These are phyloP conservation scores for Sebastes taczanowskii DNA, from an alignment of 2,797 vertebrate species.

Conservation along the genomic window DNA sequence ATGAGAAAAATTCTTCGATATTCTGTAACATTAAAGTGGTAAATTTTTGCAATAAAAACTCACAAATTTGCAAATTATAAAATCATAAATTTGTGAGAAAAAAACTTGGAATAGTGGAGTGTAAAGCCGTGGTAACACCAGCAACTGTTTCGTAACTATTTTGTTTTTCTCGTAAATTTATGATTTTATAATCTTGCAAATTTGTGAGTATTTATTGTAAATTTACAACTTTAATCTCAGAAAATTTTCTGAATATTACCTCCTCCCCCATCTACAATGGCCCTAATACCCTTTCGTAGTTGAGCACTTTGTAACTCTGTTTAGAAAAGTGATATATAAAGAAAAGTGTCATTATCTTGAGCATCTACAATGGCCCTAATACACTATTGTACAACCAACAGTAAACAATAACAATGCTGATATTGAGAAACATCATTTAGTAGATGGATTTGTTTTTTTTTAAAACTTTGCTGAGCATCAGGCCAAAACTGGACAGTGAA, in stretches of 20 bases:
- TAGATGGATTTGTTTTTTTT: background rate
- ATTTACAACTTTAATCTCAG: background rate
- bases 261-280: no score
- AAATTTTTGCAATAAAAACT: no score
- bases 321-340: no score
- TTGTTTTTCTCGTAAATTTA: background rate
- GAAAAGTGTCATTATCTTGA: no score
- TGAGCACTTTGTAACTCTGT: no score
- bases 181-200: background rate
- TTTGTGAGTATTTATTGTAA: background rate
- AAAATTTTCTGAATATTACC: background rate
- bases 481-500: background rate
- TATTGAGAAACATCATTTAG: background rate
- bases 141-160: no score
- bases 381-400: background rate
- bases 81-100: background rate
- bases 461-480: no score
- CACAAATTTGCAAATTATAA: background rate
- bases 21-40: no score
- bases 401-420: background rate
- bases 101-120: background rate
- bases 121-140: background rate
- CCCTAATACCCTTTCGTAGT: no score
- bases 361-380: no score
- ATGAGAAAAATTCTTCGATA: no score